Evolutionary conservation across 2,113 vertebrate genomes (phyloP).

Genomic region (Nesoenas mayeri): DNA sequence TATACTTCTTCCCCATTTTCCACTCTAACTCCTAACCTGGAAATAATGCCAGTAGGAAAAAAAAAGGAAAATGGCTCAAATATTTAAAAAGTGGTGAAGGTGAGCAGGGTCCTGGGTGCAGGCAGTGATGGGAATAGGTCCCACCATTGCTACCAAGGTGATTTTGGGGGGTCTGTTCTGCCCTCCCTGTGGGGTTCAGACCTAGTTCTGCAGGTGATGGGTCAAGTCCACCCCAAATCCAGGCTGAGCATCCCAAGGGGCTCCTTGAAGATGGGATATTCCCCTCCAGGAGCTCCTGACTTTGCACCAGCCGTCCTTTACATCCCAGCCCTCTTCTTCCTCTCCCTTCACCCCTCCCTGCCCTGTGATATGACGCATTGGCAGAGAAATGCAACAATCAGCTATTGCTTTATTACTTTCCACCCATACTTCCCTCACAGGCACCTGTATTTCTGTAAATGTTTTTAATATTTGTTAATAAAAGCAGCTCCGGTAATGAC

Average conservation of each 20-base stretch:
- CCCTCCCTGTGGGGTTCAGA: not conserved
- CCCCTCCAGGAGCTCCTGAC: not conserved
- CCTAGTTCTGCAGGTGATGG: not conserved
- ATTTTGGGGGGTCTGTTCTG: not conserved
- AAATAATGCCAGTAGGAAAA: not conserved
- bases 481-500: slow-evolving; percentile 55
- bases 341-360: not conserved
- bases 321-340: not conserved
- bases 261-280: not conserved
- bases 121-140: not conserved
- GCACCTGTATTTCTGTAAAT: slow-evolving; percentile 40
- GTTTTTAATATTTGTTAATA: slow-evolving; percentile 60
- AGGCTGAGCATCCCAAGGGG: not conserved
- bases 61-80: not conserved
- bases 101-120: not conserved
- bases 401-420: slow-evolving; percentile 45
- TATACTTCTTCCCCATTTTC: not conserved
- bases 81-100: not conserved
- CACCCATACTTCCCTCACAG: not conserved
- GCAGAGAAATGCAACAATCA: slow-evolving; percentile 35
- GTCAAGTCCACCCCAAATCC: not conserved
- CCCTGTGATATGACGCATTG: not conserved
- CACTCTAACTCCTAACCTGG: not conserved
- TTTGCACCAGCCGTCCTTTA: not conserved
- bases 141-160: rapidly evolving